phyloP scores from a whole-genome alignment of 2,888 invertebrate species.

The Cremastinae sp. region DNA sequence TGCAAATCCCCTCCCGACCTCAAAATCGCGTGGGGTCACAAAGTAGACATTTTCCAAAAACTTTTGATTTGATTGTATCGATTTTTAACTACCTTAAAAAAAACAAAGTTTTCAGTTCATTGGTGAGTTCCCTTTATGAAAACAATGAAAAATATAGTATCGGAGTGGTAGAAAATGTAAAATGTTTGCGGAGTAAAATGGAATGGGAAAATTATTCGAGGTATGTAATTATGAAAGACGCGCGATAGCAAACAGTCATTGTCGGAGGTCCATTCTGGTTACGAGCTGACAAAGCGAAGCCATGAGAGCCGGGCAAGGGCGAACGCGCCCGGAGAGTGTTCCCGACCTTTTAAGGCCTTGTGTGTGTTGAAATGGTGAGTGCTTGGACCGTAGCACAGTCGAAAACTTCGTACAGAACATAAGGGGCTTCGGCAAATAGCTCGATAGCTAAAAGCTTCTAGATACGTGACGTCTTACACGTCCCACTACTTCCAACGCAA shows the following conservation, averaged over 20 bases:
- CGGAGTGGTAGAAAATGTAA: too few relatives aligned
- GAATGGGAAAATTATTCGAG: constrained; percentile 8
- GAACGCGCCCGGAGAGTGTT: background rate
- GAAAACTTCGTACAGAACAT: constrained; percentile 19
- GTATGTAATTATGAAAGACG: background rate
- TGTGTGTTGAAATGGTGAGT: constrained; percentile 13
- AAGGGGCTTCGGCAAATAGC: constrained; percentile 21
- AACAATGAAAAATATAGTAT: too few relatives aligned
- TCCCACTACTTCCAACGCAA: constrained; percentile 10
- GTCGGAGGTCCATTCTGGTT: constrained; percentile 1
- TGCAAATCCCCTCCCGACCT: too few relatives aligned
- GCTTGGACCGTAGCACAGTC: constrained; percentile 5
- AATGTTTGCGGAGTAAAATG: background rate
- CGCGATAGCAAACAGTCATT: constrained; percentile 25
- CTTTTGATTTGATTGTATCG: too few relatives aligned
- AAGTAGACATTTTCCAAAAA: too few relatives aligned
- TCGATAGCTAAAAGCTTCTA: constrained; percentile 20
- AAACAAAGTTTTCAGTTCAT: too few relatives aligned
- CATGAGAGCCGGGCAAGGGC: background rate
- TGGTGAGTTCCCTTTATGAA: too few relatives aligned
- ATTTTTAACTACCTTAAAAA: too few relatives aligned
- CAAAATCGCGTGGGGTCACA: too few relatives aligned
- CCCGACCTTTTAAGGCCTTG: constrained; percentile 27
- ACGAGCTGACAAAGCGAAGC: constrained; percentile 14
- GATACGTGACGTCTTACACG: constrained; percentile 26